These are phyloP conservation scores for Tinea trinotella DNA, from an alignment of 2,888 invertebrate species.

Conservation along the genomic window DNA sequence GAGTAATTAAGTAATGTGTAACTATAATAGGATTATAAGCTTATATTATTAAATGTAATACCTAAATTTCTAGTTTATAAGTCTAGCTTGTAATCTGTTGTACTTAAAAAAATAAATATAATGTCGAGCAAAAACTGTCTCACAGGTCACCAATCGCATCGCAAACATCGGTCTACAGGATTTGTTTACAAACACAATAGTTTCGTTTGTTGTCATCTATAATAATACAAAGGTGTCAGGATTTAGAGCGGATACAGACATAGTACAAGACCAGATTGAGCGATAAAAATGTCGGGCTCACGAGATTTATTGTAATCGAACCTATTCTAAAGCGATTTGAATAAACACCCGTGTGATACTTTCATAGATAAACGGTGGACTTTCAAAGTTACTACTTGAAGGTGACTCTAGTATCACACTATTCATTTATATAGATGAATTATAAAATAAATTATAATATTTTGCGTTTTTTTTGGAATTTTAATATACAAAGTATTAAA, in stretches of 20 bases:
- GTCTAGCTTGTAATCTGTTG: too few species aligned
- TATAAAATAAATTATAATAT: background rate
- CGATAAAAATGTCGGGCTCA: constrained; percentile 51
- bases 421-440: background rate
- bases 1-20: too few species aligned
- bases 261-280: constrained; percentile 28
- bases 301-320: constrained; percentile 56
- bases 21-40: too few species aligned
- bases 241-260: constrained; percentile 32
- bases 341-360: constrained; percentile 49
- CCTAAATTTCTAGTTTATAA: too few species aligned
- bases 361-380: background rate
- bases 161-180: too few species aligned
- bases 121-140: too few species aligned
- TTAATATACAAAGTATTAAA: background rate
- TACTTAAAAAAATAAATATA: too few species aligned
- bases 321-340: constrained; percentile 47
- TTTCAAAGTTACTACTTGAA: background rate
- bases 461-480: background rate
- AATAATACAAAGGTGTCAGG: constrained; percentile 12
- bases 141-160: too few species aligned
- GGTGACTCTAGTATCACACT: background rate
- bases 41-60: too few species aligned
- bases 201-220: background rate
- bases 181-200: background rate